Evolutionary conservation across 2,888 invertebrate species (phyloP).

Genomic region (Gisinianus flammeolus): DNA sequence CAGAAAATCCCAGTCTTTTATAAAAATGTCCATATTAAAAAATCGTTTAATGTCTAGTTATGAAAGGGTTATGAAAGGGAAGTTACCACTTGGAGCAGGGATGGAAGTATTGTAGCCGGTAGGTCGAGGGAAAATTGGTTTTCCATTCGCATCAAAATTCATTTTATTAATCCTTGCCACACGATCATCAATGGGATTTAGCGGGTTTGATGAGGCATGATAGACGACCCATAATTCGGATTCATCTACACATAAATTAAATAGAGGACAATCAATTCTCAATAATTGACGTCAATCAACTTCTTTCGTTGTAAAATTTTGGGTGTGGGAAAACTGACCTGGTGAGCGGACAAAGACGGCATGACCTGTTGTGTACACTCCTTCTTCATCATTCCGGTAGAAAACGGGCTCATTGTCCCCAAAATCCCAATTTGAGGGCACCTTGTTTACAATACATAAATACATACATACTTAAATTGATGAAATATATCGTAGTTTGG

Average conservation of each 20-base stretch:
- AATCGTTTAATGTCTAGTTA: too few species aligned
- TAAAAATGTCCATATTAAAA: too few species aligned
- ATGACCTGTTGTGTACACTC: constrained; percentile 46
- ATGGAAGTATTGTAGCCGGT: constrained; percentile 43
- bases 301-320: background rate
- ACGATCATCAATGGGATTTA: constrained; percentile 28
- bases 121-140: constrained; percentile 44
- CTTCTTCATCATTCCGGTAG: constrained; percentile 46
- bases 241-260: constrained; percentile 20
- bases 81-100: constrained; percentile 48
- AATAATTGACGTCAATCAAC: background rate
- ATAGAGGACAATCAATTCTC: background rate
- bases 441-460: too few species aligned
- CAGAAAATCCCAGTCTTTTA: too few species aligned
- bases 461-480: too few species aligned
- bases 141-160: constrained; percentile 37
- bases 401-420: constrained; percentile 40
- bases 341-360: constrained; percentile 43
- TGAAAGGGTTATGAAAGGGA: too few species aligned
- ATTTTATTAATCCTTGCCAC: constrained; percentile 48
- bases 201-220: constrained; percentile 38
- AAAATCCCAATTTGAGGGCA: background rate
- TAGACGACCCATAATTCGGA: constrained; percentile 50
- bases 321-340: constrained; percentile 34
- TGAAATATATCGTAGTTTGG: too few species aligned